These are phyloP conservation scores for Idris sp. DNA, from an alignment of 1,140 invertebrate genomes.

Conservation along the genomic window DNA sequence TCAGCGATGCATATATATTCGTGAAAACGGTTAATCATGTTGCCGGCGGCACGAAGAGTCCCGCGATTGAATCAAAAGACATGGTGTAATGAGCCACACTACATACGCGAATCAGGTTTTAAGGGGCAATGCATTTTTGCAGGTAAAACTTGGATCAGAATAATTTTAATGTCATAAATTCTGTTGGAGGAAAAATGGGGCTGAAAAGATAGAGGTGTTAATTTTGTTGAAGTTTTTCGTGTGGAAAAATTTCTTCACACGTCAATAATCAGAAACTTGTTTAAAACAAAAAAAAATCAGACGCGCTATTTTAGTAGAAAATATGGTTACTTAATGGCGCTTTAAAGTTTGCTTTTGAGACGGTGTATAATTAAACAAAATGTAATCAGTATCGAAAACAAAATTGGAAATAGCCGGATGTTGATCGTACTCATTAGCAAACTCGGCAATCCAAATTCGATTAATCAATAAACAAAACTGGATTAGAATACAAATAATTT, in stretches of 20 bases:
- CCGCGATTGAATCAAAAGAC: constrained; percentile 49
- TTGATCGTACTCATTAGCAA: constrained; percentile 16
- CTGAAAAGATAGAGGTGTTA: constrained; percentile 13
- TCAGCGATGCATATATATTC: constrained; percentile 2
- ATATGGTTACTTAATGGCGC: no score
- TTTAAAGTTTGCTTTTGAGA: no score
- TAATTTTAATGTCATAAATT: constrained; percentile 16
- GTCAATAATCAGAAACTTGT: no score
- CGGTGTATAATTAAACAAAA: no score
- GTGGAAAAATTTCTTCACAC: no score
- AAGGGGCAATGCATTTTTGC: constrained; percentile 22
- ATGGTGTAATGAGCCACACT: constrained; percentile 41
- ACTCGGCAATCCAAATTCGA: constrained; percentile 15
- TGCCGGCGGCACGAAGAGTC: constrained; percentile 26
- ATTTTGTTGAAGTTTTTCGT: constrained; percentile 8
- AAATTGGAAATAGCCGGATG: background rate
- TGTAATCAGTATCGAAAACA: no score
- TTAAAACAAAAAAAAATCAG: no score
- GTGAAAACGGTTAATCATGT: constrained; percentile 40
- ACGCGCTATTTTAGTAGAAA: no score
- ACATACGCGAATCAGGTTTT: constrained; percentile 53
- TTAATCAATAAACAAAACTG: constrained; percentile 12
- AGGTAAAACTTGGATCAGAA: constrained; percentile 12
- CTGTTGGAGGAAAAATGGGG: constrained; percentile 17
- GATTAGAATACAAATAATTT: constrained; percentile 25